Conservation (phyloP, 2,113 vertebrate genomes). For the Gallinago paraguaiae region DNA sequence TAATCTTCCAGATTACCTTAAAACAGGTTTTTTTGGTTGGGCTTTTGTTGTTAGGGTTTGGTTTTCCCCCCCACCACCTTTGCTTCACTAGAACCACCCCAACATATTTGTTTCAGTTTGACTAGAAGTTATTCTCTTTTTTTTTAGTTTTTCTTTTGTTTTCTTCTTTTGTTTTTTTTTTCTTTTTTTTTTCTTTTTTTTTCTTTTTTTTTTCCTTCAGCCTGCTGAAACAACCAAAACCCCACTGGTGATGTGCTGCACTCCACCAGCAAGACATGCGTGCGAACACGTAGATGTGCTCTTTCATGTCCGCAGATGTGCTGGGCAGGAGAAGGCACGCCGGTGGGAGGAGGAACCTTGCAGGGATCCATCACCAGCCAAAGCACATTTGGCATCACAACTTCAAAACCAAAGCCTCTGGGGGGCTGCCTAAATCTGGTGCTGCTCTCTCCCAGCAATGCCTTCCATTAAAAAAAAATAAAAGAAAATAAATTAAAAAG, state of each 20-base stretch:
- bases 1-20: background rate
- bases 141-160: background rate
- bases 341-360: background rate
- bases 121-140: background rate
- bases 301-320: background rate
- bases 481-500: background rate
- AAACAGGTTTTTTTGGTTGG: background rate
- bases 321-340: background rate
- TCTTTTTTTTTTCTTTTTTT: background rate
- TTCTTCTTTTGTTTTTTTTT: background rate
- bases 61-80: accelerated
- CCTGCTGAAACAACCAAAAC: background rate
- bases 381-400: background rate
- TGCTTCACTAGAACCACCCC: background rate
- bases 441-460: background rate
- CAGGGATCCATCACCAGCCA: background rate
- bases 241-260: background rate
- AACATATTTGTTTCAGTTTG: background rate
- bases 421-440: background rate
- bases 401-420: background rate
- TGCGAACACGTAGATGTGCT: slow-evolving; percentile 6
- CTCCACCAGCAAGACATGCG: background rate
- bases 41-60: background rate
- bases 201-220: background rate
- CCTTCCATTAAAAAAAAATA: background rate